Conservation (phyloP, 2,888 invertebrate genomes). For the Rugalucina vietnamica region DNA sequence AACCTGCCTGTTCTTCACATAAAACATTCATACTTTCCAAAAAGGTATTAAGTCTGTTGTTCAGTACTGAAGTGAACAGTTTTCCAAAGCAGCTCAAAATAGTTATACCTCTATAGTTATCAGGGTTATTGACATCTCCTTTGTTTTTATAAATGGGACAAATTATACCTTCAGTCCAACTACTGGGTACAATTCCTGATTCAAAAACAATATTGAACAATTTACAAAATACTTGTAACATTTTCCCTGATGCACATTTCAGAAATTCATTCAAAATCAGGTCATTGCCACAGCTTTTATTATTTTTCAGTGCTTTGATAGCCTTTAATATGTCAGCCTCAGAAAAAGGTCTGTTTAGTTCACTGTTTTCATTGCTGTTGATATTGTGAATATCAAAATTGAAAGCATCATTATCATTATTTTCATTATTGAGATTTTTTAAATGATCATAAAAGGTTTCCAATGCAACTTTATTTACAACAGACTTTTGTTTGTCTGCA, state of each 20-base stretch:
- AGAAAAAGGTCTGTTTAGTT: not conserved
- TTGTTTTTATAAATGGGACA: slow-evolving; percentile 4
- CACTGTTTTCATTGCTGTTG: not conserved
- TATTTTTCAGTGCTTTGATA: not conserved
- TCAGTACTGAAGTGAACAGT: not conserved
- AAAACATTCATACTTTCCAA: not conserved
- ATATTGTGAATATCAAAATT: not conserved
- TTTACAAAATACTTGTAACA: not conserved
- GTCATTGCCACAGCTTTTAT: slow-evolving; percentile 6
- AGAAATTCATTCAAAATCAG: slow-evolving; percentile 2
- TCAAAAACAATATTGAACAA: slow-evolving; percentile 8
- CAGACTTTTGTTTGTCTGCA: not conserved
- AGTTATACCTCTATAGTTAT: not conserved
- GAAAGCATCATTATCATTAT: not conserved
- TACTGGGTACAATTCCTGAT: not conserved
- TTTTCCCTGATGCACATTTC: slow-evolving; percentile 4
- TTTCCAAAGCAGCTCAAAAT: not conserved
- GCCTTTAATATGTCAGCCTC: not conserved
- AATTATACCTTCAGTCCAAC: slow-evolving; percentile 1
- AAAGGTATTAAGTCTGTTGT: not conserved
- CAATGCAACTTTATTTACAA: not conserved
- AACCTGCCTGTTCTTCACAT: slow-evolving; percentile 10
- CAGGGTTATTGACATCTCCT: not conserved
- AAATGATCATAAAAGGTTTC: slow-evolving; percentile 4
- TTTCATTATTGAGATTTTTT: not conserved